Evolutionary conservation across 2,113 vertebrate genomes (phyloP).

Genomic region (Sinocyclocheilus anshuiensis): DNA sequence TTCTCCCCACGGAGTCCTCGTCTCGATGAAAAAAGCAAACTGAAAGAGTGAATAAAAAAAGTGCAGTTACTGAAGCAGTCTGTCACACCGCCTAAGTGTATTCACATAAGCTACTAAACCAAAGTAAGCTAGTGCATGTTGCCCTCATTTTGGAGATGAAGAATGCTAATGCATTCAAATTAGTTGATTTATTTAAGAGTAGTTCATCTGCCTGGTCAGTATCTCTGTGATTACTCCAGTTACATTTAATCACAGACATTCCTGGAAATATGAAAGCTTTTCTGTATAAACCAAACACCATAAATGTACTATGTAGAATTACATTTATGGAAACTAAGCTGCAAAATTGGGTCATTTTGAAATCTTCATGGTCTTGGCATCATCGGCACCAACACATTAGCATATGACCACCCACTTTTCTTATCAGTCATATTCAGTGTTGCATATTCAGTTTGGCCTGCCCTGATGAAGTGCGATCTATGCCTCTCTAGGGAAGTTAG

Average conservation of each 20-base stretch:
- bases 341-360: neutral
- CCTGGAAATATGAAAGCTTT: neutral
- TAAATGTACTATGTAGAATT: neutral
- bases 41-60: conserved; percentile 15
- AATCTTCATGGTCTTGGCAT: conserved; percentile 1
- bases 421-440: conserved; percentile 21
- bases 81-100: conserved; percentile 9
- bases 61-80: conserved; percentile 10
- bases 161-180: conserved; percentile 20
- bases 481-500: neutral
- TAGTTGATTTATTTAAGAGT: conserved; percentile 19
- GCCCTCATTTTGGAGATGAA: neutral
- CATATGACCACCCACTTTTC: conserved; percentile 9
- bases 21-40: conserved; percentile 22
- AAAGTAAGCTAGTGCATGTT: conserved; percentile 4
- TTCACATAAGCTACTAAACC: conserved; percentile 24
- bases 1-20: neutral
- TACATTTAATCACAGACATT: conserved; percentile 19
- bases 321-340: neutral
- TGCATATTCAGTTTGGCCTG: conserved; percentile 5
- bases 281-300: neutral
- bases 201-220: conserved; percentile 18
- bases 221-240: neutral
- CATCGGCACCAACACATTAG: neutral
- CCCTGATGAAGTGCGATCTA: neutral